Base-by-base conservation (phyloP, 2,888 invertebrate genomes). In the Mythimna loreyi region DNA sequence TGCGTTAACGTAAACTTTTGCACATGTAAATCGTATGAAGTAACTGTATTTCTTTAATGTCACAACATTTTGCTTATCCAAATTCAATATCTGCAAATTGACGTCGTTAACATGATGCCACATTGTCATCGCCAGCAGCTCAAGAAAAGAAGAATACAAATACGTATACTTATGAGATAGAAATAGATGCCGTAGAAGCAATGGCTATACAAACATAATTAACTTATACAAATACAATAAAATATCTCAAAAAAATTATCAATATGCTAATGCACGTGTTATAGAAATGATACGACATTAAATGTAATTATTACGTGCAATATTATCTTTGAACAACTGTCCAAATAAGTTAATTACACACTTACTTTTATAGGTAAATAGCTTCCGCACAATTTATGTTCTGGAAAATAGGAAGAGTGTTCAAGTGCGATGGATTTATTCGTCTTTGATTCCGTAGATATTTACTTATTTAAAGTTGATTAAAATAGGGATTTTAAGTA, bases 301-400 rank as follows among this genome's bases (percentile, higher is more conserved):
- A 68, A 67, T 45, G 49, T 28, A 45, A 67, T 16, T 28, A 50
- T 23, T 67, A 66, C 67, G 36, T 50, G 28, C 13, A 50, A 5
- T 50, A 67, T 61, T 58, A 40, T 53, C n/a, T 69, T 71, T 61
- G 40, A 28, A 33, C 73, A 71, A 28, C 63, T 71, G 73, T 45
- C 2, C 16, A 72, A 61, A 61, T 70, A 70, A 25, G 6, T 52
- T 36, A 28, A 52, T 28, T 28, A 70, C 13, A 71, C 28, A 58
- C 36, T 69, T 43, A 33, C 50, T 33, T 53, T 28, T 52, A 43
- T 45, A 45, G 25, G 49, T 50, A 71, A 71, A 71, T 25, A 56
- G 13, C 5, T 72, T 43, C 49, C 43, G 55, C n/a, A 19, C 25
- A 56, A 61, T 56, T 61, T 21, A 56, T 59, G 19, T 49, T 30